Evolutionary conservation across 2,113 vertebrate species (phyloP).

Genomic region (Oryzias javanicus): DNA sequence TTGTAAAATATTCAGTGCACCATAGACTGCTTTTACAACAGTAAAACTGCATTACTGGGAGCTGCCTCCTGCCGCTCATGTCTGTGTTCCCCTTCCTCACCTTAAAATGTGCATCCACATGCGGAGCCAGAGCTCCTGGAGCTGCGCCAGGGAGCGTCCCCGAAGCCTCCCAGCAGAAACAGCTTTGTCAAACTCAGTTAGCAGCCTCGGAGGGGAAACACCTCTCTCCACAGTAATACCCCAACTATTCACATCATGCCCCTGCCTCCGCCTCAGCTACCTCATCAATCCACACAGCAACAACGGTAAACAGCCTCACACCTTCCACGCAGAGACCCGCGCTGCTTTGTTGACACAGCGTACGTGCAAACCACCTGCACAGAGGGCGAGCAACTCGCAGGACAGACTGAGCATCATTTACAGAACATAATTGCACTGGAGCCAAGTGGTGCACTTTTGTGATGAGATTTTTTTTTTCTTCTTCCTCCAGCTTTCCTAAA

Average conservation of each 20-base stretch:
- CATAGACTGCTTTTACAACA: slow-evolving; percentile 6
- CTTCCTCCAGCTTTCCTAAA: slow-evolving; percentile 48
- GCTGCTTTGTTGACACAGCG: slow-evolving; percentile 66
- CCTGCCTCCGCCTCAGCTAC: slow-evolving; percentile 54
- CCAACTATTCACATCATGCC: slow-evolving; percentile 68
- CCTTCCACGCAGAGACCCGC: slow-evolving; percentile 59
- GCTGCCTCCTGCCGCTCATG: slow-evolving; percentile 17
- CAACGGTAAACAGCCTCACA: slow-evolving; percentile 74
- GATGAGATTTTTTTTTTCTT: slow-evolving; percentile 56
- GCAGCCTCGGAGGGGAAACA: slow-evolving; percentile 58
- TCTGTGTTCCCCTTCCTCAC: slow-evolving; percentile 47
- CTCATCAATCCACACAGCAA: slow-evolving; percentile 71
- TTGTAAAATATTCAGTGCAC: slow-evolving; percentile 19
- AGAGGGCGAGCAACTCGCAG: slow-evolving; percentile 48
- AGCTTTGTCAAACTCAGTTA: slow-evolving; percentile 76
- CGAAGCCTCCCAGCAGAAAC: slow-evolving; percentile 62
- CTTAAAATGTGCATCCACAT: slow-evolving; percentile 47
- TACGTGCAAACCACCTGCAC: slow-evolving; percentile 52
- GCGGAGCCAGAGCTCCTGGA: slow-evolving; percentile 52
- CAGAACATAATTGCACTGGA: slow-evolving; percentile 76
- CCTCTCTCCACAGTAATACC: slow-evolving; percentile 63
- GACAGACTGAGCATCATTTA: slow-evolving; percentile 71
- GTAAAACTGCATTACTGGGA: slow-evolving; percentile 24
- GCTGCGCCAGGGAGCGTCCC: slow-evolving; percentile 51
- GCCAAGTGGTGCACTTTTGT: slow-evolving; percentile 66